Conservation (phyloP, 2,113 vertebrate species). For the chimpanzee (Pan troglodytes) region NHGRI_mPanTro3-v2.1_pri NC_072402.2:123529001-123529500, state of each 20-base stretch:
- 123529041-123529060: neutral
- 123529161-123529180: neutral
- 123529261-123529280: neutral
- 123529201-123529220: neutral
- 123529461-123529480: neutral
- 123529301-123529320: neutral
- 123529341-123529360: neutral
- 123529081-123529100: neutral
- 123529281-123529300: neutral
- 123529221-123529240: neutral
- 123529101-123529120: neutral
- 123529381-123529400: neutral
- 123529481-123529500: neutral
- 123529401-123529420: neutral
- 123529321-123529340: neutral
- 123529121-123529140: neutral
- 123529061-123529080: neutral
- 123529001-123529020: neutral
- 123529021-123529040: neutral
- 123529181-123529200: neutral
- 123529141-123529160: neutral
- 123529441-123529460: neutral
- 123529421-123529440: neutral
- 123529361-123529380: neutral
- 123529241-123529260: neutral